Percentiles rank a stretch among this genome's conserved stretches.
These are phyloP conservation scores for Psilopsiagon aymara DNA, from an alignment of 2,113 vertebrate species.

Conservation along the genomic window DNA sequence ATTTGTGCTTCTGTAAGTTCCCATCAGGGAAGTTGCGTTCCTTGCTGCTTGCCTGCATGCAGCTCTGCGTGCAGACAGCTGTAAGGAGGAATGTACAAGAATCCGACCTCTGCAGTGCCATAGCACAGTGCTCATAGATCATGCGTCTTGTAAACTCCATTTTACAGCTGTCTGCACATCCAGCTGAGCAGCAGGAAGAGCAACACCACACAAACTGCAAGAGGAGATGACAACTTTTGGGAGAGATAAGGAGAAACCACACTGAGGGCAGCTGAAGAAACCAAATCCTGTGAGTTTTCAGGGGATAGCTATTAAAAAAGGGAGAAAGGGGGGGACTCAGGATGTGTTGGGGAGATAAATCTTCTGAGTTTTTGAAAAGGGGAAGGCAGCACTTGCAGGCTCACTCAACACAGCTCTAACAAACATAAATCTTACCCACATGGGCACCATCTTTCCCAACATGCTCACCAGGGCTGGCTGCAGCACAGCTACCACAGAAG, in stretches of 20 bases:
- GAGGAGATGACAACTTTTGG: neutral
- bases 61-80: neutral
- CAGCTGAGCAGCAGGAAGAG: slow-evolving; percentile 19
- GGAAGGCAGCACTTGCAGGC: slow-evolving; percentile 5
- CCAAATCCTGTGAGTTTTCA: neutral
- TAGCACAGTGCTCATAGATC: neutral
- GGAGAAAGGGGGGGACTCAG: neutral
- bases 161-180: slow-evolving; percentile 32
- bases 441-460: slow-evolving; percentile 33
- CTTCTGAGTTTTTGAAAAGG: neutral
- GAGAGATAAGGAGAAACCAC: neutral
- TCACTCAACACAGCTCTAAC: slow-evolving; percentile 24
- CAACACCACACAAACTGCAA: neutral
- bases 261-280: neutral
- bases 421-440: slow-evolving; percentile 34
- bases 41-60: neutral
- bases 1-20: neutral
- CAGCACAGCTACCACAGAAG: neutral
- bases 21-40: neutral
- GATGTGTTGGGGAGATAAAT: neutral
- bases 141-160: neutral
- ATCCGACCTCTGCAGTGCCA: neutral
- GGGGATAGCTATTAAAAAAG: neutral
- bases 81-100: neutral
- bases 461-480: neutral